A percentile compares a stretch with the other conserved stretches of the same genome.
These are phyloP conservation scores for Oscheius sp. DNA, from an alignment of 1,140 invertebrate species.

Conservation along the genomic window DNA sequence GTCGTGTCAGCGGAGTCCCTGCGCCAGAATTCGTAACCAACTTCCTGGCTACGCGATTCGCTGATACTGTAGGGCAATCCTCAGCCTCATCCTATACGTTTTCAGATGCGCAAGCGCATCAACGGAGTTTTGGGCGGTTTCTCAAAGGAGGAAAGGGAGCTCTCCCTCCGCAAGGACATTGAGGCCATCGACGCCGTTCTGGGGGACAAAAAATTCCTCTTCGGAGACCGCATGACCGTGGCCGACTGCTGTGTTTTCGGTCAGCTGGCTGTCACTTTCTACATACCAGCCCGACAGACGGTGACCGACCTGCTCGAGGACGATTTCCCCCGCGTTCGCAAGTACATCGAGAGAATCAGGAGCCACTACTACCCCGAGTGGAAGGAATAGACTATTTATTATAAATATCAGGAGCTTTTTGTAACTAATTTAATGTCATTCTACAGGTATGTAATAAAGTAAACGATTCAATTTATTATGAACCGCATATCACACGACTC, in stretches of 20 bases:
- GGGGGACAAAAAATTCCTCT: constrained; percentile 42
- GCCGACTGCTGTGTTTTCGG: constrained; percentile 42
- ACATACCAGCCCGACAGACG: constrained; percentile 40
- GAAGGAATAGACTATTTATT: constrained; percentile 34
- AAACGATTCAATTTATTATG: background rate
- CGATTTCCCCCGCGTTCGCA: constrained; percentile 37
- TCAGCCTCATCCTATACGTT: background rate
- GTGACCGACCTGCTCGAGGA: constrained; percentile 42
- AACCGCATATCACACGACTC: background rate
- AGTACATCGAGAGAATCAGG: constrained; percentile 35
- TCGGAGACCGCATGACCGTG: constrained; percentile 36
- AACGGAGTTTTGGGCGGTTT: constrained; percentile 24
- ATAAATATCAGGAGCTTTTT: background rate
- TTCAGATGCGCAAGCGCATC: constrained; percentile 16
- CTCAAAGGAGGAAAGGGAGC: constrained; percentile 26
- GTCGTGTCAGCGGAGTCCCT: constrained; percentile 30
- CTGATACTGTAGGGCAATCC: constrained; percentile 8
- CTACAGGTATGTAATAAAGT: background rate
- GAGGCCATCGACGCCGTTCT: constrained; percentile 39
- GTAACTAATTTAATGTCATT: too few species aligned
- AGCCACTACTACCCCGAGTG: constrained; percentile 43
- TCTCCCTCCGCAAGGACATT: constrained; percentile 30
- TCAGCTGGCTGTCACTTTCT: constrained; percentile 36
- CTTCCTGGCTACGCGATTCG: constrained; percentile 30
- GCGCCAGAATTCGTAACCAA: constrained; percentile 41